Evolutionary conservation across 1,140 invertebrate genomes (phyloP), one percentile per base, ranked within the genome.

Genomic region (Anthonomus grandis): DNA sequence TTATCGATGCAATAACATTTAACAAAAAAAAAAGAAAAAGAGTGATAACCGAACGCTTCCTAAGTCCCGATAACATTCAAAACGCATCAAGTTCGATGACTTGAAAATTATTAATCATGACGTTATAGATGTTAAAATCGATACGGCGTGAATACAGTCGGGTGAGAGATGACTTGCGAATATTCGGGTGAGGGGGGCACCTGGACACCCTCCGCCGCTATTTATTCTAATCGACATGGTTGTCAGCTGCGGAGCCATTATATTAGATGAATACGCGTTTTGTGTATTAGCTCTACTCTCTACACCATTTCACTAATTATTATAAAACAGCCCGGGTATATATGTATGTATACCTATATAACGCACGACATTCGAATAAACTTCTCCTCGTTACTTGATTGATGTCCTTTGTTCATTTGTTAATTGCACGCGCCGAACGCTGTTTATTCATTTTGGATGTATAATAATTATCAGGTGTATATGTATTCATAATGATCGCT

Each of bases 231-330:
- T 65, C 53, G 52, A 55, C 52, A 55, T 46, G 24, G 55, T 59
- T 61, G 57, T 63, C 64, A 65, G 64, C 64, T 65, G 64, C 61
- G 57, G 39, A 27, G 36, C 63, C 64, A 65, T 65, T 65, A 65
- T 63, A 65, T 63, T 61, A 57, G 64, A 65, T 65, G 64, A 65
- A 64, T 60, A 56, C 61, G 58, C 64, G 56, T 65, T 65, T 65
- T 62, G 46, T 59, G 56, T 60, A 64, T 64, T 59, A 62, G 55
- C 52, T 52, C 49, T 50, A 51, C 60, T 62, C 52, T 50, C 50
- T 27, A n/a, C n/a, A 38, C 55, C 53, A 55, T 63, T 58, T 63
- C 48, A 63, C 57, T 65, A 65, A 63, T 65, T 63, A 60, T 60
- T 62, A 64, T 56, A 53, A 56, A 61, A 65, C 45, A 45, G 25